Percentiles rank a stretch among this genome's conserved stretches.
Evolutionary conservation across 2,888 invertebrate species (phyloP).

Genomic region (Prosopocoilus inquinatus): DNA sequence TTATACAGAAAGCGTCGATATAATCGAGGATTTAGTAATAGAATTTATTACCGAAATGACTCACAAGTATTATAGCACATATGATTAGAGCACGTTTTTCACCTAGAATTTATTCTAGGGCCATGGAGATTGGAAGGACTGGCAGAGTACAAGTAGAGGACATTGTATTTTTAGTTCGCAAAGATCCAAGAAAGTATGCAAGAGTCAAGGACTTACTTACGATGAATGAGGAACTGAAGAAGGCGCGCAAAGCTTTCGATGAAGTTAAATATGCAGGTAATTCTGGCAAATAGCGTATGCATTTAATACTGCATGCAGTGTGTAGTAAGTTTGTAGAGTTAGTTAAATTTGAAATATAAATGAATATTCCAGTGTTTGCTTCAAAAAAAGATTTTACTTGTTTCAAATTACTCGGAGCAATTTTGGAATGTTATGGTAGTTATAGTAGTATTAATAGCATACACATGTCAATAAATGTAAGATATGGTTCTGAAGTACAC

Average conservation of each 20-base stretch:
- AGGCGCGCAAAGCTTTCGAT: conserved; percentile 98
- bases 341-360: neutral
- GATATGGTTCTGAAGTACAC: too few relatives aligned
- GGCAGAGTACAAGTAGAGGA: conserved; percentile 98
- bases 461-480: too few relatives aligned
- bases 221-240: conserved; percentile 99
- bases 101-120: conserved; percentile 55
- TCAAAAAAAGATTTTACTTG: neutral
- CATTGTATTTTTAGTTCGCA: conserved; percentile 91
- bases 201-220: conserved; percentile 94
- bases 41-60: conserved; percentile 97
- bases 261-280: conserved; percentile 95
- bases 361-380: neutral
- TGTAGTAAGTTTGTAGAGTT: too few relatives aligned
- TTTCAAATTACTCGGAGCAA: neutral
- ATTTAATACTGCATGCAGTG: too few relatives aligned
- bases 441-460: too few relatives aligned
- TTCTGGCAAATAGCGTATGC: conserved; percentile 23
- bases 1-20: conserved; percentile 96
- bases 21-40: conserved; percentile 95
- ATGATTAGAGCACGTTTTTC: neutral
- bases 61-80: conserved; percentile 58
- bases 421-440: too few relatives aligned
- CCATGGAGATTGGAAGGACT: conserved; percentile 96
- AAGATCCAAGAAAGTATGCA: conserved; percentile 95